Evolutionary conservation across 2,113 vertebrate species (phyloP).

Genomic region (Corythaeola cristata): DNA sequence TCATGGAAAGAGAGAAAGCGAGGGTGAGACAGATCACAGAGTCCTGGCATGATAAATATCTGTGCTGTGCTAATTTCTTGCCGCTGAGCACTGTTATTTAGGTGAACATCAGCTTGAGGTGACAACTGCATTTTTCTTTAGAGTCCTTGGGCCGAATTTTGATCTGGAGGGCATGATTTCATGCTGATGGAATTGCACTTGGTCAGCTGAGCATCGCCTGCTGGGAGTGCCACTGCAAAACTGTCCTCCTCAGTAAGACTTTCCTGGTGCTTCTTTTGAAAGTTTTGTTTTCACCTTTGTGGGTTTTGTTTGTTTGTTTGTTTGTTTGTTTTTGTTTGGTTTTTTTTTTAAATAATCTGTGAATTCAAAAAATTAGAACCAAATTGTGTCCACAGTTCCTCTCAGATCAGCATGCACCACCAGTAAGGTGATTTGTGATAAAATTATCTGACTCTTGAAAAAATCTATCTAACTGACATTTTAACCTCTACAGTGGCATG

Average conservation of each 20-base stretch:
- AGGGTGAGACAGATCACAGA: background rate
- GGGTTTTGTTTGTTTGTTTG: too few species aligned
- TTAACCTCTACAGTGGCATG: background rate
- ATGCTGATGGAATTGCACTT: background rate
- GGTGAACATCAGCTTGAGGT: background rate
- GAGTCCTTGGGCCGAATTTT: background rate
- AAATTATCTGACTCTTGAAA: background rate
- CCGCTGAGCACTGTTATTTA: background rate
- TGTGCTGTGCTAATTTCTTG: background rate
- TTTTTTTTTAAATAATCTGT: background rate
- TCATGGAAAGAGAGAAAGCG: background rate
- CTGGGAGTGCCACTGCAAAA: background rate
- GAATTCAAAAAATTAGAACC: background rate
- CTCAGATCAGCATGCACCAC: background rate
- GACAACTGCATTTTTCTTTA: background rate
- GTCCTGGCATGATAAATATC: background rate
- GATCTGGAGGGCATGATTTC: background rate
- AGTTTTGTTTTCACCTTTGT: background rate
- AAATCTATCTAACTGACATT: background rate
- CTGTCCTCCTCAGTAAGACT: background rate
- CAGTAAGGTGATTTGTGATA: background rate
- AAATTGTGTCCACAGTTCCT: background rate
- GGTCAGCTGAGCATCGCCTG: background rate
- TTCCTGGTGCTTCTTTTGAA: background rate
- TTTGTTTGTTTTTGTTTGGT: too few species aligned